Conservation (phyloP, 30 jellyfish, hydroid and myxozoan species). For the Cassiopea xamachana region DNA sequence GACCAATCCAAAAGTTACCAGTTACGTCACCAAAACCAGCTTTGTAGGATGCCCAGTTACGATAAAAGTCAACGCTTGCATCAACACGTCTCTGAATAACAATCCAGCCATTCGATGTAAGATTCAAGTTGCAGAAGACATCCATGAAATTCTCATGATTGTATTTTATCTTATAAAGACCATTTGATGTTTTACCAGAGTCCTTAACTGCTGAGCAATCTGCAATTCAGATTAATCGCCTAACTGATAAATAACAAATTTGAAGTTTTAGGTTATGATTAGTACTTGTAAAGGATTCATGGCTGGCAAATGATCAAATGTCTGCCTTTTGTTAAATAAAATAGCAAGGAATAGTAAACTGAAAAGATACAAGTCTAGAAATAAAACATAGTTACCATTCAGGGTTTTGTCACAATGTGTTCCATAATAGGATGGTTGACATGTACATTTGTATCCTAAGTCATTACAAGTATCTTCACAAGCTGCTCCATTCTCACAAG, state of each 20-base stretch:
- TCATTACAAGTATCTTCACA: constrained; percentile 52
- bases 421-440: constrained; percentile 52
- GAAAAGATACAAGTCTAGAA: background rate
- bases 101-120: constrained; percentile 46
- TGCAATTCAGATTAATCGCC: background rate
- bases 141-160: background rate
- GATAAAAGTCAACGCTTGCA: constrained; percentile 46
- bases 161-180: constrained; percentile 44
- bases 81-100: constrained; percentile 44
- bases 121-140: constrained; percentile 48
- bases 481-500: constrained; percentile 46
- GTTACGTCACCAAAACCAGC: constrained; percentile 37
- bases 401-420: constrained; percentile 31
- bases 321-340: background rate
- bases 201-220: constrained; percentile 50
- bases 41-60: constrained; percentile 55
- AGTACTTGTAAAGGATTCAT: too few relatives aligned
- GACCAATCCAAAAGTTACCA: constrained; percentile 62
- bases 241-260: too few relatives aligned
- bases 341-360: too few relatives aligned
- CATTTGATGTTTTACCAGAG: constrained; percentile 54
- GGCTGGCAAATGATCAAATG: too few relatives aligned
- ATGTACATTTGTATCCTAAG: constrained; percentile 40
- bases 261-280: too few relatives aligned
- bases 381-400: constrained; percentile 15